Evolutionary conservation across 1,140 invertebrate genomes (phyloP), one percentile per base, ranked within the genome.

Genomic region (Drosophila pallidifrons): DNA sequence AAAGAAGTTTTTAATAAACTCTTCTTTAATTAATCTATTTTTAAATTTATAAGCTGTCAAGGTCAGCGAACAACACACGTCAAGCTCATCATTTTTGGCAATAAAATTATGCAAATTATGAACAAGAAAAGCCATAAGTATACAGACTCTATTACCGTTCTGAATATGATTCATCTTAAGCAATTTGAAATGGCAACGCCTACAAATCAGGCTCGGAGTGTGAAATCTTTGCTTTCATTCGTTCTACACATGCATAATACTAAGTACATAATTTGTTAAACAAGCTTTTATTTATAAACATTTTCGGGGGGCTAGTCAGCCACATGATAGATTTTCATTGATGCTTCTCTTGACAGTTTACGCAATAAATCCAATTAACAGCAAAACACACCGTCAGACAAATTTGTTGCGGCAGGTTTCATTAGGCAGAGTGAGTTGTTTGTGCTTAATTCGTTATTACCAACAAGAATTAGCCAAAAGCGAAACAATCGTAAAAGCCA

Each of bases 301-400:
- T 77, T 77, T 45, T 30, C 3, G 20, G 20, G 51, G 72, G 65
- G 46, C 46, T 58, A 77, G 70, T 66, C 70, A 43, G n/a, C 35
- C 15, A 25, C 57, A 87, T 87, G 80, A 88, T 88, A 77, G 77
- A 89, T 88, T 88, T 83, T 55, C 81, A 83, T 78, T 64, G 83
- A 69, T 66, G 83, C 46, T 77, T 69, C 74, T 83, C 46, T 78
- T 73, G 83, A 88, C 83, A 89, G 83, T 88, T 87, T 78, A 77
- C 70, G 83, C 77, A 88, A 83, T 88, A 88, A 80, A 87, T 82
- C 64, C 74, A 87, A 87, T 87, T 88, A 87, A 80, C 7, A 64
- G 11, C n/a, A 55, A 51, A 35, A 43, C 6, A 41, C 8, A 51
- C 30, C 30, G 30, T 32, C 47, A 25, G 35, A 52, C 13, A 52